Conservation (phyloP, 2,113 vertebrate genomes). For the Nipponia nippon region DNA sequence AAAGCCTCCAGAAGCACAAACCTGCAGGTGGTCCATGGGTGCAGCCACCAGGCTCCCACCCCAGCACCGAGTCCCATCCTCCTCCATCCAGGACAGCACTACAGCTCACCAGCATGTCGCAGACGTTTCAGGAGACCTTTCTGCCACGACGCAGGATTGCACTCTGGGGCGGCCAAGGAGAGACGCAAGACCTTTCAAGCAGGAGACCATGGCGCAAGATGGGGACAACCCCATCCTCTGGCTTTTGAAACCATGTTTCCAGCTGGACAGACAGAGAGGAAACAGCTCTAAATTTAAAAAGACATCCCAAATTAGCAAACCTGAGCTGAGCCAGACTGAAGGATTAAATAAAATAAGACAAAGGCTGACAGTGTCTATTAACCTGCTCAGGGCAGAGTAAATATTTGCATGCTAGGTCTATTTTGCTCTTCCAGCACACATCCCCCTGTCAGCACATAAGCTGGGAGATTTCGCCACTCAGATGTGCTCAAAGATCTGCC, state of each 20-base stretch:
- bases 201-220: not conserved
- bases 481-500: not conserved
- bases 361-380: not conserved
- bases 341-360: not conserved
- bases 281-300: not conserved
- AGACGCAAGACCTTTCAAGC: not conserved
- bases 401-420: not conserved
- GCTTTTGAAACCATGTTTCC: not conserved
- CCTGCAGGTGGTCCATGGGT: not conserved
- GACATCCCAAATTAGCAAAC: not conserved
- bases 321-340: not conserved
- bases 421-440: not conserved
- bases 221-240: not conserved
- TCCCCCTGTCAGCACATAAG: not conserved
- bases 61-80: rapidly evolving
- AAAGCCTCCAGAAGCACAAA: not conserved
- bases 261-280: not conserved
- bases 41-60: not conserved
- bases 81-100: not conserved
- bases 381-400: not conserved
- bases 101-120: not conserved
- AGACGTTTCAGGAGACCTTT: not conserved
- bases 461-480: not conserved
- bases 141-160: not conserved
- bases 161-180: not conserved